Conservation (phyloP, 2,113 vertebrate species). For the Albula goreensis region DNA sequence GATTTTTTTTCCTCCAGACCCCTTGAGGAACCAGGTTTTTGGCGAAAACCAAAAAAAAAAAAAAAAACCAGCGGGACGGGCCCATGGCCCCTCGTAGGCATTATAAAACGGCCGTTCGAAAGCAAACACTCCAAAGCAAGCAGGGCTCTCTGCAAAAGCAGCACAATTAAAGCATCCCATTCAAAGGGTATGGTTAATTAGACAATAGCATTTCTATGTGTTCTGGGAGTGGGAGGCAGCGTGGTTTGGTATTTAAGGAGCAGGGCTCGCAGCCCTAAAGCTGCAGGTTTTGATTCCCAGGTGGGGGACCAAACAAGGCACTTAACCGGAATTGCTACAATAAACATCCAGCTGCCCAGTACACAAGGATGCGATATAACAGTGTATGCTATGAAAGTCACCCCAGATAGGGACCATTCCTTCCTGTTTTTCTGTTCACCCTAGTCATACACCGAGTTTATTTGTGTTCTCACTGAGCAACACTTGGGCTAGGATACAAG, state of each 20-base stretch:
- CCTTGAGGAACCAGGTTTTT: conserved; percentile 35
- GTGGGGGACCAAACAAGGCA: neutral
- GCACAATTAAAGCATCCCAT: conserved; percentile 58
- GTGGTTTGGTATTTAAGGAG: conserved; percentile 14
- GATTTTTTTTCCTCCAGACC: neutral
- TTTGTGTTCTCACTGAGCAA: neutral
- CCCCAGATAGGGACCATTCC: neutral
- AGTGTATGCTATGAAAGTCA: neutral
- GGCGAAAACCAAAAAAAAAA: conserved; percentile 37
- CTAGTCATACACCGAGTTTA: neutral
- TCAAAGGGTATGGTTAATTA: conserved; percentile 59
- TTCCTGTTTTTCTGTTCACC: neutral
- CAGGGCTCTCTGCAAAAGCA: conserved; percentile 34
- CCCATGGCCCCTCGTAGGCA: conserved; percentile 58
- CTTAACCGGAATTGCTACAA: neutral
- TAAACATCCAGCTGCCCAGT: neutral
- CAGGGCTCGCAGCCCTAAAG: neutral
- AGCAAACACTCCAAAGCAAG: conserved; percentile 53
- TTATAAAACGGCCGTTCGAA: conserved; percentile 64
- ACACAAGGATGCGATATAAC: neutral
- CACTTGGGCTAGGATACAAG: too few species aligned
- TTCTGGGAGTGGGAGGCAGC: conserved; percentile 4
- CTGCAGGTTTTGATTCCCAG: neutral
- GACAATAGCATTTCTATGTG: conserved; percentile 39
- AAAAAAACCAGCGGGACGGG: conserved; percentile 42